These are phyloP conservation scores for Sebastes kiyomatsui DNA, from an alignment of 2,797 vertebrate species.

Conservation along the genomic window DNA sequence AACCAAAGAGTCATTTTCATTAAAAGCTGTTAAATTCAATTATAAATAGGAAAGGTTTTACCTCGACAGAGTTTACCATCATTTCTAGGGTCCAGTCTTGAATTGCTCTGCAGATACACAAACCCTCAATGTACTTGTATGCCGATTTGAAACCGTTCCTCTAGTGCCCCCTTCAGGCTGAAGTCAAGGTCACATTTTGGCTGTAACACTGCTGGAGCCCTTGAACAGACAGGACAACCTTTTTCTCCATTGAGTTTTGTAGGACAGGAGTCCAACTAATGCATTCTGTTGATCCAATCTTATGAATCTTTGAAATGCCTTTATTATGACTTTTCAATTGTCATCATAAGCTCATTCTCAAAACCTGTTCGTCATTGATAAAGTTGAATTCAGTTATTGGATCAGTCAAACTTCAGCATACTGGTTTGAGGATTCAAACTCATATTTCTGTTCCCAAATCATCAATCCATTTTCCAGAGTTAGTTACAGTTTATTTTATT, in stretches of 20 bases:
- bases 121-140: background rate
- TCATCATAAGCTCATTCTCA: background rate
- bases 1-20: no score
- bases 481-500: background rate
- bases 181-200: background rate
- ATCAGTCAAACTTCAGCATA: no score
- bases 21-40: no score
- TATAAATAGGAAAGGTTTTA: background rate
- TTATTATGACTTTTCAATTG: background rate
- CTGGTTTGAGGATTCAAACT: background rate
- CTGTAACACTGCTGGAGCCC: no score
- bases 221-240: no score
- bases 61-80: background rate
- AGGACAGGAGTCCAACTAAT: no score
- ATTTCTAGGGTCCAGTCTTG: background rate
- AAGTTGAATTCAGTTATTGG: no score
- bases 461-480: background rate
- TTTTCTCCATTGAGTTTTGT: fast-evolving
- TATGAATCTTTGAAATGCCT: no score
- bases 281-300: no score
- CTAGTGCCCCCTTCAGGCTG: background rate
- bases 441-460: background rate
- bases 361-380: fast-evolving
- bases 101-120: background rate
- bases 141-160: background rate